Evolutionary conservation across 1,140 invertebrate genomes (phyloP), one percentile per base, ranked within the genome.

Genomic region (Catajapyx aquilonaris): DNA sequence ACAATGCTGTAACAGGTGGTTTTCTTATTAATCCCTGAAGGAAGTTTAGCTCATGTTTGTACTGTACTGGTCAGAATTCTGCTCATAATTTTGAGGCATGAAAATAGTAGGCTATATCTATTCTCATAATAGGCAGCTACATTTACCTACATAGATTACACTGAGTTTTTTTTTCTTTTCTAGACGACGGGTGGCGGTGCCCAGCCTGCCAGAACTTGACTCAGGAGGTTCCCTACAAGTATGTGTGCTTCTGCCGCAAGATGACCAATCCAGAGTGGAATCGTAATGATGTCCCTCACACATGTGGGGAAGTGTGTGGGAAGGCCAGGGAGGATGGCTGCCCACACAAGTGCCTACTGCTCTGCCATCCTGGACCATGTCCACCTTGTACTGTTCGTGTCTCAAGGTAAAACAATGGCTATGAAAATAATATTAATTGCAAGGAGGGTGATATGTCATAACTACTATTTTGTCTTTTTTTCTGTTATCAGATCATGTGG

Each of bases 291-390:
- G 65, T 72, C 15, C 79, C 88, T 0, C 90, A 94, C 54, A 80
- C 78, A 10, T 95, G 88, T 58, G 87, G 87, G 2, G 73, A 87
- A 41, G 57, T 77, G 0, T 95, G 90, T 51, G 69, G 69, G 16
- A 70, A 73, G 17, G 51, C 54, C 54, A 68, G 7, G 57, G 52
- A 35, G 41, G 53, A 38, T 37, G 54, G 54, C 41, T 94, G 88
- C 53, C 58, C 66, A 1, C 88, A 95, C 56, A 71, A 69, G 2
- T 95, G 90, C 54, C 81, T 69, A 2, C 53, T 87, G 40, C 59
- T 86, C 0, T 96, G 91, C 54, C 91, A 97, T 57, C 87, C 91
- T 1, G 91, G 79, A 0, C 74, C 77, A 0, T 84, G 80, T 53
- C 84, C 87, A 5, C 71, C 77, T 1, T 90, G 84, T 53, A 62